These are phyloP conservation scores for Triplophysa siluroides DNA, from an alignment of 2,113 vertebrate genomes.

Conservation along the genomic window DNA sequence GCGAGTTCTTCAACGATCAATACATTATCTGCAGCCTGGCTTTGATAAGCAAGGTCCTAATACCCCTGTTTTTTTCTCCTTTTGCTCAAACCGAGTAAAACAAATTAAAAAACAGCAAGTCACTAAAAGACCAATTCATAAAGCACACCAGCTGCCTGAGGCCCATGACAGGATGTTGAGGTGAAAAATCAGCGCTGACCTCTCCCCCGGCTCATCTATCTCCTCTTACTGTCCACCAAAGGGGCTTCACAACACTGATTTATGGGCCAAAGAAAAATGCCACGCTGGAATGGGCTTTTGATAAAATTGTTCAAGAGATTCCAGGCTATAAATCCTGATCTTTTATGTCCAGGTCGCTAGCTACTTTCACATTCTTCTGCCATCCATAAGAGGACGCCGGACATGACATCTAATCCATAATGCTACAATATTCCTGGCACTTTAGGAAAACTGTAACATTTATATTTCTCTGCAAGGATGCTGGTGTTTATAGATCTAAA, in stretches of 20 bases:
- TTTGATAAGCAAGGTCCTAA: constrained; percentile 73
- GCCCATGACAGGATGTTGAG: constrained; percentile 86
- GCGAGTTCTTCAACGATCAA: constrained; percentile 73
- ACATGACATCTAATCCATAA: constrained; percentile 93
- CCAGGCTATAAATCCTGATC: constrained; percentile 98
- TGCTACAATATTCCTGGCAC: constrained; percentile 83
- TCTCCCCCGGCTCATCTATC: constrained; percentile 97
- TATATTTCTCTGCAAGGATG: constrained; percentile 72
- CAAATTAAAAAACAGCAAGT: constrained; percentile 84
- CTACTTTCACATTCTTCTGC: constrained; percentile 94
- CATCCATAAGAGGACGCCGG: constrained; percentile 92
- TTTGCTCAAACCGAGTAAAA: constrained; percentile 79
- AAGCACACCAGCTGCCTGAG: constrained; percentile 85
- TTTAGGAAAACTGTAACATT: constrained; percentile 81
- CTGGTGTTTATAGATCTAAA: constrained; percentile 28
- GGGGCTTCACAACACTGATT: constrained; percentile 93
- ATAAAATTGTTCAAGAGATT: constrained; percentile 99
- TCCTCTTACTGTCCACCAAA: constrained; percentile 96
- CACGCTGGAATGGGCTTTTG: constrained; percentile 99
- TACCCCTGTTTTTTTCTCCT: constrained; percentile 47
- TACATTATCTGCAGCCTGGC: constrained; percentile 69
- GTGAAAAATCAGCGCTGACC: constrained; percentile 94
- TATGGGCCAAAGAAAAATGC: constrained; percentile 95
- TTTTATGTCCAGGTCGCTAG: constrained; percentile 90
- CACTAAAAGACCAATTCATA: constrained; percentile 89